A percentile compares a stretch with the other conserved stretches of the same genome.
phyloP scores from a whole-genome alignment of 2,113 vertebrate species.

The Sardina pilchardus region DNA sequence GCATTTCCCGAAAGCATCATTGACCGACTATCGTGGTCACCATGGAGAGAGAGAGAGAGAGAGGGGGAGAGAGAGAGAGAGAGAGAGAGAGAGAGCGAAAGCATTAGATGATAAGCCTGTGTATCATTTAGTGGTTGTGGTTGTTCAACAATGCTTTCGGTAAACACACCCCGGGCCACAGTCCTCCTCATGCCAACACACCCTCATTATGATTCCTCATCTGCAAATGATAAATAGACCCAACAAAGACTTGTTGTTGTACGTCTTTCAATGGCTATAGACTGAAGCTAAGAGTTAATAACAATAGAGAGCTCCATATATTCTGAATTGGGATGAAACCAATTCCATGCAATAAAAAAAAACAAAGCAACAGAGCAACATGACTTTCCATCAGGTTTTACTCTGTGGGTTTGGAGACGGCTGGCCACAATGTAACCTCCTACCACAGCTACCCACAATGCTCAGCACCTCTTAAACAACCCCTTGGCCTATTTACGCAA shows the following conservation, averaged over 20 bases:
- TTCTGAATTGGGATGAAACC: not conserved
- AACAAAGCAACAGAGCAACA: not conserved
- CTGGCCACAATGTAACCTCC: not conserved
- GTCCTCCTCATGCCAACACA: not conserved
- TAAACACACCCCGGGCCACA: not conserved
- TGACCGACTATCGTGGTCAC: too few species aligned
- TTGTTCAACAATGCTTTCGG: not conserved
- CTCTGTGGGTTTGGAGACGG: not conserved
- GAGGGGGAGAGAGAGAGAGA: too few species aligned
- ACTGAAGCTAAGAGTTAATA: not conserved
- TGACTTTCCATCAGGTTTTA: not conserved
- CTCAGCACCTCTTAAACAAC: not conserved
- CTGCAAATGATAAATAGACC: not conserved
- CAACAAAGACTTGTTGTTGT: too few species aligned
- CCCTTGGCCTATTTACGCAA: not conserved
- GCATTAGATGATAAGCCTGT: too few species aligned
- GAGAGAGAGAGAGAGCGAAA: too few species aligned
- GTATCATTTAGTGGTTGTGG: too few species aligned
- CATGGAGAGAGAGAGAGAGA: too few species aligned
- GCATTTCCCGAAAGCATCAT: not conserved
- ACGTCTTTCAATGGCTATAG: not conserved
- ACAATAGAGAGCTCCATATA: too few species aligned
- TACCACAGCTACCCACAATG: not conserved
- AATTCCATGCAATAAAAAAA: not conserved
- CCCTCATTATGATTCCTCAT: not conserved